These are phyloP conservation scores for Mercenaria mercenaria DNA, from an alignment of 1,140 invertebrate genomes.

Conservation along the genomic window DNA sequence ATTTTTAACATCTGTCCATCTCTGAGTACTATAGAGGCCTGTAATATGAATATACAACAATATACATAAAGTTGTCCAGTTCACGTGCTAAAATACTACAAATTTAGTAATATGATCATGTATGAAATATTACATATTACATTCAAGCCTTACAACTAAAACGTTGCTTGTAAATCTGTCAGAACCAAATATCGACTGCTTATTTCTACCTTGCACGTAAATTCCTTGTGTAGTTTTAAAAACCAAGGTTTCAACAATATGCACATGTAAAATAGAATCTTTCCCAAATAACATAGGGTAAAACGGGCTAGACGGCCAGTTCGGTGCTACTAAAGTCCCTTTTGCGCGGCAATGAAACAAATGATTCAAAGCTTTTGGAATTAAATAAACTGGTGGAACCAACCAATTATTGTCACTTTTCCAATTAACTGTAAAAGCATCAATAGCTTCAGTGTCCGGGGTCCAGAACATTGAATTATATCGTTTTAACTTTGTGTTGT, in stretches of 20 bases:
- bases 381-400: too few species aligned
- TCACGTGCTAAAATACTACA: too few species aligned
- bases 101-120: too few species aligned
- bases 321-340: slow-evolving; percentile 32
- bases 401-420: neutral
- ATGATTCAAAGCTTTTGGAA: neutral
- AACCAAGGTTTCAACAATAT: neutral
- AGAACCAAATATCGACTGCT: neutral
- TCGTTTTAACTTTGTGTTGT: neutral
- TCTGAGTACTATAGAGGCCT: too few species aligned
- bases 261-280: neutral
- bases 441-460: neutral
- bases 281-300: neutral
- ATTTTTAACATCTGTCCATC: too few species aligned
- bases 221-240: slow-evolving; percentile 7
- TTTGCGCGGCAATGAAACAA: neutral
- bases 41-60: too few species aligned
- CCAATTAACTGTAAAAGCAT: slow-evolving; percentile 41
- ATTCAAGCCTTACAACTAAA: neutral
- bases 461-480: neutral
- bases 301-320: slow-evolving; percentile 39
- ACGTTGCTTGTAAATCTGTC: slow-evolving; percentile 28
- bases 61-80: too few species aligned
- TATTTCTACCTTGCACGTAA: slow-evolving; percentile 27
- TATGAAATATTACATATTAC: too few species aligned